Evolutionary conservation across 2,113 vertebrate species (phyloP).

Genomic region (Siniperca knerii): DNA sequence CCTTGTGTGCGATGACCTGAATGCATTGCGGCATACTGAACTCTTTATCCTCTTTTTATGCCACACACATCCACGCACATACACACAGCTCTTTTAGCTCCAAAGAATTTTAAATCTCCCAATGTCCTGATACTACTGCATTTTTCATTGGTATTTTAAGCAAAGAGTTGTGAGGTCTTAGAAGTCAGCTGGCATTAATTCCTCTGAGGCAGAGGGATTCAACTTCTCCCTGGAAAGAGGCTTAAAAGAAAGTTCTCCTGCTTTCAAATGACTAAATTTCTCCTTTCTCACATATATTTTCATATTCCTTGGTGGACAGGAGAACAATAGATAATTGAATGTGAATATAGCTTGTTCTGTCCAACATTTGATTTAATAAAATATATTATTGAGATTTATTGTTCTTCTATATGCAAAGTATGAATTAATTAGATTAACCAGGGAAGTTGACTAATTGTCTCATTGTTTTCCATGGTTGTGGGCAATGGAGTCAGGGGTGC

Average conservation of each 20-base stretch:
- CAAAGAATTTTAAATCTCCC: slow-evolving; percentile 81
- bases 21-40: slow-evolving; percentile 52
- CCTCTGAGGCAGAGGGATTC: slow-evolving; percentile 74
- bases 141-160: slow-evolving; percentile 83
- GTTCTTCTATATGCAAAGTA: slow-evolving; percentile 8
- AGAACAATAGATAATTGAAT: slow-evolving; percentile 43
- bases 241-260: slow-evolving; percentile 74
- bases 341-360: slow-evolving; percentile 19
- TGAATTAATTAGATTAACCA: not conserved
- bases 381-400: not conserved
- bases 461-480: slow-evolving; percentile 41
- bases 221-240: slow-evolving; percentile 74
- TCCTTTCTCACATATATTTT: slow-evolving; percentile 42
- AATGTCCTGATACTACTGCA: slow-evolving; percentile 72
- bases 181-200: slow-evolving; percentile 84
- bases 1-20: slow-evolving; percentile 51
- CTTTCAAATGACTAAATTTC: slow-evolving; percentile 55
- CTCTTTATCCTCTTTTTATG: slow-evolving; percentile 68
- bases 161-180: slow-evolving; percentile 80
- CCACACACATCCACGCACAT: slow-evolving; percentile 40
- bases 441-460: slow-evolving; percentile 44
- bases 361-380: slow-evolving; percentile 3
- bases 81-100: slow-evolving; percentile 47
- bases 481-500: slow-evolving; percentile 27
- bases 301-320: slow-evolving; percentile 34